These are phyloP conservation scores for Ctenodactylus gundi DNA, from an alignment of 2,113 vertebrate genomes.

Conservation along the genomic window DNA sequence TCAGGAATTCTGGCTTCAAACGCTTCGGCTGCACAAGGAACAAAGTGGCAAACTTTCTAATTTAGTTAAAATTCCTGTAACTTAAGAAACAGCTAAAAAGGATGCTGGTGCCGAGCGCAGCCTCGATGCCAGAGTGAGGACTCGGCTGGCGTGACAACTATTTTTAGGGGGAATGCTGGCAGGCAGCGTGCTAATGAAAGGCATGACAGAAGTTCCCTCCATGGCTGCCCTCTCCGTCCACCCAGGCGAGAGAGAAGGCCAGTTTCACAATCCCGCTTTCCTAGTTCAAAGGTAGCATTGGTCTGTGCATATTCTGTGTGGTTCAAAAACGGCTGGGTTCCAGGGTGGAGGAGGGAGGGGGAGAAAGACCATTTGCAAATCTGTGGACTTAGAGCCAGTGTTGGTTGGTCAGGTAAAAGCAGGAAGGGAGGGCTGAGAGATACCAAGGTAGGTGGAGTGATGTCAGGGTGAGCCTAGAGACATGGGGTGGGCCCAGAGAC, in stretches of 20 bases:
- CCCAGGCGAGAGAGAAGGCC: not conserved
- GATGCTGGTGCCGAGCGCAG: constrained; percentile 47
- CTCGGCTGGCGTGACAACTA: constrained; percentile 59
- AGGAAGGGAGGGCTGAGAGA: not conserved
- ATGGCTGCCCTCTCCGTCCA: constrained; percentile 38
- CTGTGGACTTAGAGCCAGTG: not conserved
- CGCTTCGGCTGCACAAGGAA: constrained; percentile 55
- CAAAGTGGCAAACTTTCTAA: constrained; percentile 72
- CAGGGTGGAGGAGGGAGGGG: not conserved
- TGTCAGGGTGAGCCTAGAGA: too few species aligned
- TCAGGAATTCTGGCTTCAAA: constrained; percentile 52
- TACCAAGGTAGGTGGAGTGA: too few species aligned
- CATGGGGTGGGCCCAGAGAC: too few species aligned
- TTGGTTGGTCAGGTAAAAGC: constrained; percentile 16
- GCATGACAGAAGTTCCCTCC: constrained; percentile 24
- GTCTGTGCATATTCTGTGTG: not conserved
- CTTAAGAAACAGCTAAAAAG: constrained; percentile 67
- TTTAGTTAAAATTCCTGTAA: constrained; percentile 76
- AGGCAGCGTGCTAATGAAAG: constrained; percentile 71
- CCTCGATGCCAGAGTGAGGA: constrained; percentile 53
- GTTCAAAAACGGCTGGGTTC: not conserved
- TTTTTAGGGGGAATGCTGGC: constrained; percentile 70
- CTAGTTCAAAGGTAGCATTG: constrained; percentile 39
- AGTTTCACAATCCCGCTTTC: constrained; percentile 1
- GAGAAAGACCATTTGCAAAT: not conserved